These are phyloP conservation scores for Hippocampus mohnikei DNA, from an alignment of 2,113 vertebrate genomes.

Conservation along the genomic window DNA sequence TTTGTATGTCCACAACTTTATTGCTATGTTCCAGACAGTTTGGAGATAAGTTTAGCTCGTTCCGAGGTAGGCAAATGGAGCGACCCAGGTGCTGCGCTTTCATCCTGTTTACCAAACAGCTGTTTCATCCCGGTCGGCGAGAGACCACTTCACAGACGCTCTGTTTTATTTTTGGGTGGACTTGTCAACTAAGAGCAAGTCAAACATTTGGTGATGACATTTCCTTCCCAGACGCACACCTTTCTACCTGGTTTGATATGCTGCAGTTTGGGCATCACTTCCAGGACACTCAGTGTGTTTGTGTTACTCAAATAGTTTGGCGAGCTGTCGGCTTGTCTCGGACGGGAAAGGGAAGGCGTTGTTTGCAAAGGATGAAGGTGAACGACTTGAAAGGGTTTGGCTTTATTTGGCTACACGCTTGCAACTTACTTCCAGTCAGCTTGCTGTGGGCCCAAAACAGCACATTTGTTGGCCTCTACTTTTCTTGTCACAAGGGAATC, in stretches of 20 bases:
- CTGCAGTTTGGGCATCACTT: constrained; percentile 40
- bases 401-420: constrained; percentile 18
- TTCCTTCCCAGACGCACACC: constrained; percentile 48
- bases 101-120: constrained; percentile 58
- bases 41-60: constrained; percentile 22
- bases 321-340: constrained; percentile 28
- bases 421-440: constrained; percentile 15
- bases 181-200: constrained; percentile 55
- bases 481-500: not conserved
- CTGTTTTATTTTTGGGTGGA: constrained; percentile 64
- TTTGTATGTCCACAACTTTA: not conserved
- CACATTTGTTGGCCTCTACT: not conserved
- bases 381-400: constrained; percentile 49
- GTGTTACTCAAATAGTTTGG: constrained; percentile 32
- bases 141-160: constrained; percentile 57
- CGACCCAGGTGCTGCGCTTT: constrained; percentile 53
- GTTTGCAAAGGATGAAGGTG: constrained; percentile 48
- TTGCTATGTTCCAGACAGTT: constrained; percentile 14
- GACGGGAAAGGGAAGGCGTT: constrained; percentile 13
- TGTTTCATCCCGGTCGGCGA: constrained; percentile 40
- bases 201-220: constrained; percentile 49
- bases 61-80: constrained; percentile 7
- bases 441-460: not conserved
- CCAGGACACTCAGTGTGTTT: constrained; percentile 39
- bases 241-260: constrained; percentile 34